These are phyloP conservation scores for Drosophila neutralis DNA, from an alignment of 2,888 invertebrate species.

Conservation along the genomic window DNA sequence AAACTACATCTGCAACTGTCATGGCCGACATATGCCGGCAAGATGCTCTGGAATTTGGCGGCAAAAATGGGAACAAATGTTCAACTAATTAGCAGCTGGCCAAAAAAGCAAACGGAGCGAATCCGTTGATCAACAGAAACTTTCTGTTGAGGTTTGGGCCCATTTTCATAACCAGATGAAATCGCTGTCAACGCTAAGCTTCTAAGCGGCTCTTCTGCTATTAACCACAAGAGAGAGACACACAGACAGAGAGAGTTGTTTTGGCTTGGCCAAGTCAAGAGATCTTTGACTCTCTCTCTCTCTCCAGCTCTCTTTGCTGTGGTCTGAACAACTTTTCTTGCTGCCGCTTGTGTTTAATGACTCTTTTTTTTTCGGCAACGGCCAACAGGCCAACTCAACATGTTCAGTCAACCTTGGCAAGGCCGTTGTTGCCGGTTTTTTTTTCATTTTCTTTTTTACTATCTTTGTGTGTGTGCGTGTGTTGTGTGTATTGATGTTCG, in stretches of 20 bases:
- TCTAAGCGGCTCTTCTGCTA: slow-evolving; percentile 68
- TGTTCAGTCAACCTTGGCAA: slow-evolving; percentile 84
- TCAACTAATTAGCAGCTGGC: slow-evolving; percentile 59
- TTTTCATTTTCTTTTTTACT: slow-evolving; percentile 28
- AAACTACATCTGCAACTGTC: slow-evolving; percentile 68
- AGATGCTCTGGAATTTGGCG: slow-evolving; percentile 72
- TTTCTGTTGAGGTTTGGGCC: slow-evolving; percentile 49
- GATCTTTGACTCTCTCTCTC: slow-evolving; percentile 11
- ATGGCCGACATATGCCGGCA: slow-evolving; percentile 73
- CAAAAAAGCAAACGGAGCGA: slow-evolving; percentile 45
- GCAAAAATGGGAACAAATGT: slow-evolving; percentile 41
- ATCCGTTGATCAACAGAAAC: slow-evolving; percentile 35
- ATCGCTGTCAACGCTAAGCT: slow-evolving; percentile 61
- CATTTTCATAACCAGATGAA: slow-evolving; percentile 60
- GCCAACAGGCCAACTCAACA: slow-evolving; percentile 55
- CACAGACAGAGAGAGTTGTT: slow-evolving; percentile 29
- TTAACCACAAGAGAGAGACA: slow-evolving; percentile 34
- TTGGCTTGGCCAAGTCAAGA: slow-evolving; percentile 27
- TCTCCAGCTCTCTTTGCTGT: slow-evolving; percentile 42
- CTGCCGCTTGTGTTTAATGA: slow-evolving; percentile 63
- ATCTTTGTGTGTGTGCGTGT: slow-evolving; percentile 25
- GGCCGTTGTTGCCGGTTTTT: slow-evolving; percentile 84
- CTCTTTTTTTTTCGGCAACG: slow-evolving; percentile 70
- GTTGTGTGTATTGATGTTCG: slow-evolving; percentile 36
- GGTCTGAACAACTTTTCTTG: slow-evolving; percentile 63